phyloP scores from a whole-genome alignment of 2,888 invertebrate genomes.

The Vannuccia rotundouncinata region DNA sequence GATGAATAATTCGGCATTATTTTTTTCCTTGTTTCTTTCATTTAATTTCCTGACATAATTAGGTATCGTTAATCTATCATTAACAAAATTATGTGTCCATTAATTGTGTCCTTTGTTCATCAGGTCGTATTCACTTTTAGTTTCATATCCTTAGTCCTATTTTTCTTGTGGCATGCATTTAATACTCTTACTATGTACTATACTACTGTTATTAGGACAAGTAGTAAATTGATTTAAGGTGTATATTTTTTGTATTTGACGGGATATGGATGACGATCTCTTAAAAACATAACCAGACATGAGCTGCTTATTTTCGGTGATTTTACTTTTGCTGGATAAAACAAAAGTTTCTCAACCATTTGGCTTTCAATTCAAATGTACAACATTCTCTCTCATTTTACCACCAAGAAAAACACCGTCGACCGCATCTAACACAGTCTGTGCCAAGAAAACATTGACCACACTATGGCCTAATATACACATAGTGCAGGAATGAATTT shows the following conservation, averaged over 20 bases:
- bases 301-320: not conserved
- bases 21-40: not conserved
- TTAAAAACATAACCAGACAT: not conserved
- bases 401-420: conserved; percentile 6
- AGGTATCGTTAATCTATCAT: not conserved
- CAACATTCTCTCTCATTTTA: not conserved
- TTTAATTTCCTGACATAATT: not conserved
- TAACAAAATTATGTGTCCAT: not conserved
- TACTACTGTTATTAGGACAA: not conserved
- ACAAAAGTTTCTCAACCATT: not conserved
- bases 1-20: not conserved
- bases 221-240: conserved; percentile 1
- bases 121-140: not conserved
- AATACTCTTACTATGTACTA: not conserved
- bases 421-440: not conserved
- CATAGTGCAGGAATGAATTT: not conserved
- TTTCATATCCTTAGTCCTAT: not conserved
- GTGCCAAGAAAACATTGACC: not conserved
- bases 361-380: conserved; percentile 19
- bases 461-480: not conserved
- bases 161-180: conserved; percentile 9
- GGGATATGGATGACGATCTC: not conserved
- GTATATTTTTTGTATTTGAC: not conserved
- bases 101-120: not conserved
- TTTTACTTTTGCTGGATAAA: not conserved